These are phyloP conservation scores for Drosophila anomalata DNA, from an alignment of 2,888 invertebrate genomes.

Conservation along the genomic window DNA sequence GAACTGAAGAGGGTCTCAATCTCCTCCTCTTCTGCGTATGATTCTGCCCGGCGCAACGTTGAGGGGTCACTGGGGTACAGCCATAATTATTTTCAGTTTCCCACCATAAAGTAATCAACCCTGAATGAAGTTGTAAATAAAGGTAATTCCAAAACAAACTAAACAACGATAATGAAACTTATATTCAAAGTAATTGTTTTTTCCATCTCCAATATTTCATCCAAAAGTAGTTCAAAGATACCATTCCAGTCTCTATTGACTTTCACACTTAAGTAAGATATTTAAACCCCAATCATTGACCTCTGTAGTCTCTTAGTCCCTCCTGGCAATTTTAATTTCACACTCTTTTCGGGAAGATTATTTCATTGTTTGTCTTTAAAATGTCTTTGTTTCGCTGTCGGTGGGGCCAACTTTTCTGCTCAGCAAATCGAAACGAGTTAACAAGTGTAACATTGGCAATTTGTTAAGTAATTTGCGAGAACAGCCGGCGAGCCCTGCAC, in stretches of 20 bases:
- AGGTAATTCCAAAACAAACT: not conserved
- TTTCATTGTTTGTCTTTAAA: slow-evolving; percentile 14
- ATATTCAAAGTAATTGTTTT: no score
- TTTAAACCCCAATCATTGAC: slow-evolving; percentile 4
- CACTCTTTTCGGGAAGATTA: slow-evolving; percentile 21
- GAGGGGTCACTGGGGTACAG: not conserved
- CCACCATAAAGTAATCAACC: not conserved
- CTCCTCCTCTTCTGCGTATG: not conserved
- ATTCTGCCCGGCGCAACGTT: not conserved
- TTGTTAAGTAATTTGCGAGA: slow-evolving; percentile 69
- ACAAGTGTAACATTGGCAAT: slow-evolving; percentile 77
- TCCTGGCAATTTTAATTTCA: slow-evolving; percentile 29
- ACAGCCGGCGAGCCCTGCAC: slow-evolving; percentile 42
- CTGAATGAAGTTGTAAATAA: slow-evolving; percentile 1
- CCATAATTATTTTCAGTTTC: not conserved
- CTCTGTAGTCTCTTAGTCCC: not conserved
- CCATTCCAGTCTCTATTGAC: not conserved
- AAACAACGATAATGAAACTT: no score
- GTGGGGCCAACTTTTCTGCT: no score
- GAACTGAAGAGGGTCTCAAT: slow-evolving; percentile 7
- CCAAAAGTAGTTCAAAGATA: not conserved
- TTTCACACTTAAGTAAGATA: no score
- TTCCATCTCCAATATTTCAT: no score
- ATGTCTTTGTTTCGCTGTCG: slow-evolving; percentile 29
- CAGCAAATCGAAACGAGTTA: slow-evolving; percentile 70